phyloP scores from a whole-genome alignment of 2,888 invertebrate genomes.

The Nymphalis urticae region DNA sequence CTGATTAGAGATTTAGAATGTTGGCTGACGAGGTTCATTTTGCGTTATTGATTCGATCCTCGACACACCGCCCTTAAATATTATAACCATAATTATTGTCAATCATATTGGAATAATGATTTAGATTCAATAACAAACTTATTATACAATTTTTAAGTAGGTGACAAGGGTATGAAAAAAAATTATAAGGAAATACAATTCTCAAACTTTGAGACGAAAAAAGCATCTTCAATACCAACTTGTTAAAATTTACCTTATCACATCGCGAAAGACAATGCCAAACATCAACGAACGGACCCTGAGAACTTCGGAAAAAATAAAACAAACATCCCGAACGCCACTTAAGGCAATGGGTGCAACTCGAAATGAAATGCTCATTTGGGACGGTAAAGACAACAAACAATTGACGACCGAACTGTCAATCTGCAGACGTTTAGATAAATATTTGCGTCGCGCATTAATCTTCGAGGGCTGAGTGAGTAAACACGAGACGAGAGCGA shows the following conservation, averaged over 20 bases:
- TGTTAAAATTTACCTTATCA: constrained; percentile 57
- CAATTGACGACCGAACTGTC: constrained; percentile 81
- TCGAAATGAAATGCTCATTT: constrained; percentile 79
- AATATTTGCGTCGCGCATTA: constrained; percentile 81
- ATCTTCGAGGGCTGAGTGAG: constrained; percentile 71
- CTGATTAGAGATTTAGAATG: too few species aligned
- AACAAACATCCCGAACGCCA: constrained; percentile 69
- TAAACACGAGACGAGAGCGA: constrained; percentile 63
- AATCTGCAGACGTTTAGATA: constrained; percentile 79
- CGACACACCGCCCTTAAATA: too few species aligned
- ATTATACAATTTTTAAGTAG: background rate
- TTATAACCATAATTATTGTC: too few species aligned
- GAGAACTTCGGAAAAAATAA: constrained; percentile 48
- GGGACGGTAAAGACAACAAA: constrained; percentile 80
- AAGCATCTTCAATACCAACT: constrained; percentile 24
- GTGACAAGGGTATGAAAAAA: background rate
- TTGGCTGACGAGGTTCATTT: too few species aligned
- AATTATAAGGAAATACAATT: constrained; percentile 18
- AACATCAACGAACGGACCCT: constrained; percentile 34
- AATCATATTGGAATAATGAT: too few species aligned
- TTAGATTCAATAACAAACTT: too few species aligned
- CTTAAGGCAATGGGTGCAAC: constrained; percentile 76
- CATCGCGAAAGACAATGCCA: constrained; percentile 59
- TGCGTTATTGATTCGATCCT: too few species aligned
- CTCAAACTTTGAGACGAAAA: constrained; percentile 24